Conservation (phyloP, 2,797 vertebrate genomes). For the Meriones psammophilus region DNA sequence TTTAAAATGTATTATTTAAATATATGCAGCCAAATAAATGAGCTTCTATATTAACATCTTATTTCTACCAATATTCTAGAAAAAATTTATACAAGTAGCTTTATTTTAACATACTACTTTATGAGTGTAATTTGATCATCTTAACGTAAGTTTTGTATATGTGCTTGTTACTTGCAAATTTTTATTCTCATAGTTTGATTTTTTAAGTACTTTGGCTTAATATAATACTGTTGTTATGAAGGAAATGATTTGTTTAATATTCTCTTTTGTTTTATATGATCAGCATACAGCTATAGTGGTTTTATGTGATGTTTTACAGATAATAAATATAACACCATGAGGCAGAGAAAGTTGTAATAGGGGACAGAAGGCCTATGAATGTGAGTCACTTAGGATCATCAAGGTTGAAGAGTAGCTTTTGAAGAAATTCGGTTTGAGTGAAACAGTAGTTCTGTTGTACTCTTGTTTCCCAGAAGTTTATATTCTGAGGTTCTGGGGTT, state of each 20-base stretch:
- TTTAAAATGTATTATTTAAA: slow-evolving; percentile 58
- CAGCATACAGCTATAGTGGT: background rate
- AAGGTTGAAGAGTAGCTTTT: slow-evolving; percentile 20
- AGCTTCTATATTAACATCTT: slow-evolving; percentile 62
- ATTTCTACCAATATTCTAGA: slow-evolving; percentile 60
- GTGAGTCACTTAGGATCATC: background rate
- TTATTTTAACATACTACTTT: slow-evolving; percentile 59
- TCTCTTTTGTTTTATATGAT: slow-evolving; percentile 47
- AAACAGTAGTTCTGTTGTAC: slow-evolving; percentile 7
- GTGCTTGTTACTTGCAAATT: slow-evolving; percentile 75
- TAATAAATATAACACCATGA: background rate
- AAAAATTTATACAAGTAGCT: slow-evolving; percentile 51
- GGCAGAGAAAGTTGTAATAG: background rate
- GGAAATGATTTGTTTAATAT: slow-evolving; percentile 55
- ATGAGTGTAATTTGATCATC: slow-evolving; percentile 75
- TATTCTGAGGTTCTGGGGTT: background rate
- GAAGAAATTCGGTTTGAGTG: background rate
- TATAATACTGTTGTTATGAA: slow-evolving; percentile 57
- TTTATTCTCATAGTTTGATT: slow-evolving; percentile 58
- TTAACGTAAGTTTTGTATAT: slow-evolving; percentile 74
- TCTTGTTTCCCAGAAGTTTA: slow-evolving; percentile 47
- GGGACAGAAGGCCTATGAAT: slow-evolving; percentile 1
- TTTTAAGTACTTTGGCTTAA: slow-evolving; percentile 48
- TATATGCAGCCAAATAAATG: slow-evolving; percentile 62
- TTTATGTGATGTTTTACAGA: slow-evolving; percentile 54